Percentiles rank a stretch among this genome's conserved stretches.
Evolutionary conservation across 2,888 invertebrate species (phyloP).

Genomic region (Protophormia terraenovae): DNA sequence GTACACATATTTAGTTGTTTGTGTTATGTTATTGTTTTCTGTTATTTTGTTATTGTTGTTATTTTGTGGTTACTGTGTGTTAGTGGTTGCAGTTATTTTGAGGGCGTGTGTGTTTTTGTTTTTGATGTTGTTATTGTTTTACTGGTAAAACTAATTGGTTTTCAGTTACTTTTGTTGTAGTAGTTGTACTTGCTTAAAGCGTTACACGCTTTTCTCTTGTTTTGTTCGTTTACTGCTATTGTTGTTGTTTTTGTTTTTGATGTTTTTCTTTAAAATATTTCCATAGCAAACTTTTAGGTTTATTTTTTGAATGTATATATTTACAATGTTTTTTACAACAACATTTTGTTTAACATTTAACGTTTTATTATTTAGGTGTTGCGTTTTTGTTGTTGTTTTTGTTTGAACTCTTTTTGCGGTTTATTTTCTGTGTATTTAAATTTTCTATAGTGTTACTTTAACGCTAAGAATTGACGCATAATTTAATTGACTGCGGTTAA

Average conservation of each 20-base stretch:
- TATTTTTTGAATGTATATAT: background rate
- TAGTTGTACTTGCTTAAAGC: slow-evolving; percentile 51
- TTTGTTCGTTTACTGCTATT: too few species aligned
- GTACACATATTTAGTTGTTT: too few species aligned
- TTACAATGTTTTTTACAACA: background rate
- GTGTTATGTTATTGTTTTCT: too few species aligned
- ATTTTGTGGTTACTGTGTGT: slow-evolving; percentile 53
- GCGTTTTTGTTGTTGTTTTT: background rate
- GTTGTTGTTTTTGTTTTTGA: background rate
- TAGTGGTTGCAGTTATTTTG: slow-evolving; percentile 58
- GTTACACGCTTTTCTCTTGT: slow-evolving; percentile 11
- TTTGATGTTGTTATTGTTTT: slow-evolving; percentile 40
- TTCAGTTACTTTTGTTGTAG: slow-evolving; percentile 58
- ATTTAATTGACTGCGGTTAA: slow-evolving; percentile 37
- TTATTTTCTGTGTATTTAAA: background rate
- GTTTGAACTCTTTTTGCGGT: slow-evolving; percentile 16
- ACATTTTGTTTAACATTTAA: slow-evolving; percentile 17
- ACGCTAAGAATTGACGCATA: slow-evolving; percentile 24
- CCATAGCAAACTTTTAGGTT: slow-evolving; percentile 34
- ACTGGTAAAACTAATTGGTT: slow-evolving; percentile 62
- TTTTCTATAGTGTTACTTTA: slow-evolving; percentile 11
- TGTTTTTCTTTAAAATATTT: slow-evolving; percentile 30
- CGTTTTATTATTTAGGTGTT: slow-evolving; percentile 44
- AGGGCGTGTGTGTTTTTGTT: slow-evolving; percentile 19
- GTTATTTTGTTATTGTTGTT: slow-evolving; percentile 26